These are phyloP conservation scores for Calliopum simillimum DNA, from an alignment of 2,888 invertebrate genomes.

Conservation along the genomic window DNA sequence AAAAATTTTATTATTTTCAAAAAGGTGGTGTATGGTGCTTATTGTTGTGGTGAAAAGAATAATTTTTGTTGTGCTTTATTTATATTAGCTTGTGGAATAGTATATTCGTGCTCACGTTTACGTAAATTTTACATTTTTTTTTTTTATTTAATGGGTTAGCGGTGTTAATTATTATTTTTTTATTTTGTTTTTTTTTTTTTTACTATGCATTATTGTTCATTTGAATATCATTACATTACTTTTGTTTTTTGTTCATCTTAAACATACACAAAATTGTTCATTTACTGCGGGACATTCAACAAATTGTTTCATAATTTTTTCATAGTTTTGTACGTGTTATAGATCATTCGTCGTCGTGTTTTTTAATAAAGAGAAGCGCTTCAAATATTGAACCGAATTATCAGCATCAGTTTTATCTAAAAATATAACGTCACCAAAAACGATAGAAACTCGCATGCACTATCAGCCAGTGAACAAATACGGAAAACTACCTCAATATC, in stretches of 20 bases:
- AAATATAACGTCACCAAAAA: no score
- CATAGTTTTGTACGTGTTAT: no score
- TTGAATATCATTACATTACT: background rate
- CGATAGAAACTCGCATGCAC: no score
- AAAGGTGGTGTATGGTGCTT: conserved; percentile 32
- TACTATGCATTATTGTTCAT: background rate
- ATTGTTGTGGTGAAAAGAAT: background rate
- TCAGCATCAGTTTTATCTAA: no score
- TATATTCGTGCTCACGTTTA: background rate
- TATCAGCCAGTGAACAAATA: no score
- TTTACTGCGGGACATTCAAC: no score
- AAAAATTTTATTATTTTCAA: conserved; percentile 23
- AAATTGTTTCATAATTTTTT: no score
- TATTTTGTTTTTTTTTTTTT: conserved; percentile 1
- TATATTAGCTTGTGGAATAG: background rate
- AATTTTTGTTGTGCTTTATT: background rate
- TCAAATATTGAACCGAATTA: no score
- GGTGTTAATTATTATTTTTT: conserved; percentile 16
- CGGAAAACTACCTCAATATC: no score
- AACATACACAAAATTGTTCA: background rate
- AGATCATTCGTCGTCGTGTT: no score
- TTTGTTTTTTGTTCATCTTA: background rate
- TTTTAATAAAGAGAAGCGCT: no score
- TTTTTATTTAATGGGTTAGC: conserved; percentile 1
- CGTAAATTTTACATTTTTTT: conserved; percentile 3